Percentiles rank a stretch among this genome's conserved stretches.
phyloP scores from a whole-genome alignment of 2,797 vertebrate genomes.

The Sebastes hubbsi region DNA sequence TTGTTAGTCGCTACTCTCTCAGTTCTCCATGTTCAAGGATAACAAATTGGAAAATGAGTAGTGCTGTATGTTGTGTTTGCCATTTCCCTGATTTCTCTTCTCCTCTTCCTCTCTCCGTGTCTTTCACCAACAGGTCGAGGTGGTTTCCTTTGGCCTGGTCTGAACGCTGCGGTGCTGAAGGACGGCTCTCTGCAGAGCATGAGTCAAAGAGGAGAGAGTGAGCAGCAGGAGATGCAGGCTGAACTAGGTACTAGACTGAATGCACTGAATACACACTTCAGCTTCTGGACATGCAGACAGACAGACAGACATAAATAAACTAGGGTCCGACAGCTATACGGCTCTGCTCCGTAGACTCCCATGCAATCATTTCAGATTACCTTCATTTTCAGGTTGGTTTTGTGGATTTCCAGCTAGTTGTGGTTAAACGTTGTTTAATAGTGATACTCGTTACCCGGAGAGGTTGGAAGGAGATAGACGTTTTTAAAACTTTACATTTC shows the following conservation, averaged over 20 bases:
- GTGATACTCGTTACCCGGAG: too few species aligned
- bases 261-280: neutral
- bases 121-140: slow-evolving; percentile 79
- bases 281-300: neutral
- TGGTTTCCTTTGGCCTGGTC: slow-evolving; percentile 94
- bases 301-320: neutral
- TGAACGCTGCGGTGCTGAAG: slow-evolving; percentile 86
- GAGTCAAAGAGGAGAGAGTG: slow-evolving; percentile 76
- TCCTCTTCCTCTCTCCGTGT: neutral
- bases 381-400: too few species aligned
- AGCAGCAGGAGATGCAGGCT: slow-evolving; percentile 83
- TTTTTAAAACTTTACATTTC: too few species aligned
- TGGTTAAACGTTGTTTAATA: too few species aligned
- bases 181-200: slow-evolving; percentile 78
- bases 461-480: too few species aligned
- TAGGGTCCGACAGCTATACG: too few species aligned
- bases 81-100: too few species aligned
- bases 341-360: too few species aligned
- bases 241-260: slow-evolving; percentile 65
- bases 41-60: neutral
- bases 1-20: neutral
- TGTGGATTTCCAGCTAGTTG: too few species aligned
- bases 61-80: neutral
- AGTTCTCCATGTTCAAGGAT: neutral
- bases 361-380: too few species aligned